Evolutionary conservation across 2,888 invertebrate species (phyloP), one percentile per base, ranked within the genome.

Genomic region (Toxonevra muliebris): DNA sequence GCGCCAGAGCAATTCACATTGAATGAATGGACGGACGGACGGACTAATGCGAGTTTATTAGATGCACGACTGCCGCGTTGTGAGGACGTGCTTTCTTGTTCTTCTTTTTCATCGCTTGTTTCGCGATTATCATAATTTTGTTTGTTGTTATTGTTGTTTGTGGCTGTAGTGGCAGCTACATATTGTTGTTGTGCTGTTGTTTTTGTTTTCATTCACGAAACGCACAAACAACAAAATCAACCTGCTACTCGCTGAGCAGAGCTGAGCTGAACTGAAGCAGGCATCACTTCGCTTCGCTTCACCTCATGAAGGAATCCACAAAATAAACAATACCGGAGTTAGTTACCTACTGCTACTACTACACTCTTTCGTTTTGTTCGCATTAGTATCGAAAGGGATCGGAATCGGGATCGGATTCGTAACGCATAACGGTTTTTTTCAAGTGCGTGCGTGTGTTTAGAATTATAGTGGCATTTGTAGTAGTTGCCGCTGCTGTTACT

Each of bases 61-160:
- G 85, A 85, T 83, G 85, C 83, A 84, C 81, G 84, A 83, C 83
- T 81, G 83, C 78, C 84, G 85, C 81, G 83, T 80, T 79, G 85
- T 82, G 78, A 82, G 79, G 85, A 85, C 85, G 85, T 83, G 77
- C 74, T 77, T 75, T 74, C 30, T 65, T 57, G 48, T 68, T 61
- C 60, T 61, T 64, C 42, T 70, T 74, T 54, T 52, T 57, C 58
- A 45, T 53, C 66, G 64, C 68, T 48, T 71, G 42, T 61, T 53
- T 59, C 60, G 60, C 40, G 52, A 43, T 66, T 65, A n/a, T 43
- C 20, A 57, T 45, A 15, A 54, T 13, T 19, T 43, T 17, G 20
- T 61, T 11, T 15, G 41, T 50, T 19, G n/a, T 61, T 13, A 30
- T 19, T 17, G 11, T 12, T 45, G 20, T 40, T 13, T 15, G 48